phyloP scores from a whole-genome alignment of 2,797 vertebrate species.

The Rousettus madagascariensis region DNA sequence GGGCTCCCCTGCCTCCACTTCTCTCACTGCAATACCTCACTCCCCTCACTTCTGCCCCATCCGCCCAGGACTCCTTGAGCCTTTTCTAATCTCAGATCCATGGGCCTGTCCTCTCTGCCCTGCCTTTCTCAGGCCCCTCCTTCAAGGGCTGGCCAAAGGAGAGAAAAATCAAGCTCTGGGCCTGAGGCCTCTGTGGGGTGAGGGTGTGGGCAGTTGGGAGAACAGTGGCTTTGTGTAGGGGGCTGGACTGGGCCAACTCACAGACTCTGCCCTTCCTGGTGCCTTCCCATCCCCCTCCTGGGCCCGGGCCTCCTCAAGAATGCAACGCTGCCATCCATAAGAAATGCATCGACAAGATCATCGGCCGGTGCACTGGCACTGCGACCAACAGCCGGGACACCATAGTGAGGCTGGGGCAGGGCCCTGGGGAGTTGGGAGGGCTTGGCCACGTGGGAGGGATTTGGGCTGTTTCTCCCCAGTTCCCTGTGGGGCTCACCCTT shows the following conservation, averaged over 20 bases:
- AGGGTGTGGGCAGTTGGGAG: conserved; percentile 67
- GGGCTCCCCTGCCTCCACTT: background rate
- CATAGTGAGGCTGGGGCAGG: conserved; percentile 83
- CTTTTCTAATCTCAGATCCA: background rate
- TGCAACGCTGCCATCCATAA: conserved; percentile 99
- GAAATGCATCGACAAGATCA: conserved; percentile 97
- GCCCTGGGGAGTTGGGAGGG: background rate
- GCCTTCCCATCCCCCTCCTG: conserved; percentile 24
- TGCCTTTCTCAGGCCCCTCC: background rate
- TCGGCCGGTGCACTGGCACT: conserved; percentile 95
- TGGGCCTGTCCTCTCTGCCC: background rate
- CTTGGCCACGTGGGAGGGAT: background rate
- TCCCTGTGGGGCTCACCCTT: background rate
- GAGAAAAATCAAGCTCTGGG: background rate
- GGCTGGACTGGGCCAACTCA: conserved; percentile 50
- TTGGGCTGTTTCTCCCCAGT: background rate
- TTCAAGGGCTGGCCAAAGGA: background rate
- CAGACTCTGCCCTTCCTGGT: conserved; percentile 52
- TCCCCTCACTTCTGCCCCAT: background rate
- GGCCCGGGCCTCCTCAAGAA: conserved; percentile 86
- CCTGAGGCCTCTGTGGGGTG: conserved; percentile 33
- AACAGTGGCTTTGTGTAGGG: conserved; percentile 73
- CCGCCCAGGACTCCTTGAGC: background rate
- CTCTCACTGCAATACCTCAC: background rate
- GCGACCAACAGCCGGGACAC: conserved; percentile 96